Evolutionary conservation across 2,888 invertebrate species (phyloP), one percentile per base, ranked within the genome.

Genomic region (Noctuana brunneofusca): DNA sequence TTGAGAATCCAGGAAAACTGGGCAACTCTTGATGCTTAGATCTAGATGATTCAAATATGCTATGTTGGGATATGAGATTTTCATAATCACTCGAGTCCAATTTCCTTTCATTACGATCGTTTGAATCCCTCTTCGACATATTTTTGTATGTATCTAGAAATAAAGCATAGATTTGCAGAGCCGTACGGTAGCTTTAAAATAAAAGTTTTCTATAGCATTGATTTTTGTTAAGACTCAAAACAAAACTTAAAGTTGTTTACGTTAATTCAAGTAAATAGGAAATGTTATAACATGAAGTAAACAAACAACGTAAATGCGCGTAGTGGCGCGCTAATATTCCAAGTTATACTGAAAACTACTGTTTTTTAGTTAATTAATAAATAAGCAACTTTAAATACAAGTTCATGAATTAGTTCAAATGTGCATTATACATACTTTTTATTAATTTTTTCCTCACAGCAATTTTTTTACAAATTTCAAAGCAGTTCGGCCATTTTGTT

Each of bases 81-180:
- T 92, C 92, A 74, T 92, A 92, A 75, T 92, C 92, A 69, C 84
- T 89, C 16, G 86, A 71, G 68, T 92, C 91, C 75, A 89, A 81
- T 78, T 91, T 91, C 77, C 89, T 84, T 71, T 91, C 91, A 72
- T 84, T 84, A 68, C 90, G 81, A 71, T 91, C 90, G 69, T 76
- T 81, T 78, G 83, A 83, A 65, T 92, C 92, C 79, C 91, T 87
- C 83, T 89, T 92, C 76, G 92, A 89, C 91, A 91, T 91, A 78
- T 82, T 86, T 67, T 54, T 54, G 27, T 41, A 63, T 64, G 66
- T 63, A 64, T 66, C 74, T 73, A 72, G 46, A 78, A 75, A 64
- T 18, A 54, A 70, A 55, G 53, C 18, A 22, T 32, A 38, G 35
- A 24, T 24, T 48, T 24, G 2, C n/a, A 8, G 24, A 6, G 14